Percentiles rank a stretch among this genome's conserved stretches.
These are phyloP conservation scores for Drosophila grimshawi DNA, from an alignment of 1,140 invertebrate genomes.

Conservation along the genomic window DNA sequence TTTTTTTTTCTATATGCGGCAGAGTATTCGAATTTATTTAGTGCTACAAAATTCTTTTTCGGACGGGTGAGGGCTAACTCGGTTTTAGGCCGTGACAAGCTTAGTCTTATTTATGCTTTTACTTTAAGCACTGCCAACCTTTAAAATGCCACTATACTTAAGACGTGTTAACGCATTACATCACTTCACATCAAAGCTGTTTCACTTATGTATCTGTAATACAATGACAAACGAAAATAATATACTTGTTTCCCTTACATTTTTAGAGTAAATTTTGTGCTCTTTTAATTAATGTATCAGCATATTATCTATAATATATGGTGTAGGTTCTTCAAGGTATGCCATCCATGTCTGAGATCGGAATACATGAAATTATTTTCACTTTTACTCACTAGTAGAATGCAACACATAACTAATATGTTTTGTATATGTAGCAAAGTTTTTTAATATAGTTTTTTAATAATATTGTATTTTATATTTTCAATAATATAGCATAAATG, in stretches of 20 bases:
- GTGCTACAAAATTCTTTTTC: slow-evolving; percentile 13
- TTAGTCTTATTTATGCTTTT: slow-evolving; percentile 16
- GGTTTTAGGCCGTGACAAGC: slow-evolving; percentile 26
- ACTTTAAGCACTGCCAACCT: slow-evolving; percentile 1
- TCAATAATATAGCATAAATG: too few relatives aligned
- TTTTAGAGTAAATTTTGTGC: neutral
- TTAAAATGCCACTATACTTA: slow-evolving; percentile 16
- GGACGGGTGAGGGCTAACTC: neutral
- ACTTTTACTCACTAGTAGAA: too few relatives aligned
- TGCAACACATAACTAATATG: too few relatives aligned
- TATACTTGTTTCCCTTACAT: neutral
- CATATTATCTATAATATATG: neutral
- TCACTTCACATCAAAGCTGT: neutral
- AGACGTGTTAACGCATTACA: neutral
- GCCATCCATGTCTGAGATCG: too few relatives aligned
- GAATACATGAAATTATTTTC: too few relatives aligned
- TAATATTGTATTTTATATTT: too few relatives aligned
- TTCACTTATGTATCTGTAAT: neutral
- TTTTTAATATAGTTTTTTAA: too few relatives aligned
- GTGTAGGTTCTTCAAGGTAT: neutral
- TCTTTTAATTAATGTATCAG: neutral
- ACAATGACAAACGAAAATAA: neutral
- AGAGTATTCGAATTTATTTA: slow-evolving; percentile 33
- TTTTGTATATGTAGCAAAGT: too few relatives aligned
- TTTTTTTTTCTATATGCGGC: slow-evolving; percentile 22